Base-by-base conservation (phyloP, 2,888 invertebrate species). In the Ennomos fuscantarius region DNA sequence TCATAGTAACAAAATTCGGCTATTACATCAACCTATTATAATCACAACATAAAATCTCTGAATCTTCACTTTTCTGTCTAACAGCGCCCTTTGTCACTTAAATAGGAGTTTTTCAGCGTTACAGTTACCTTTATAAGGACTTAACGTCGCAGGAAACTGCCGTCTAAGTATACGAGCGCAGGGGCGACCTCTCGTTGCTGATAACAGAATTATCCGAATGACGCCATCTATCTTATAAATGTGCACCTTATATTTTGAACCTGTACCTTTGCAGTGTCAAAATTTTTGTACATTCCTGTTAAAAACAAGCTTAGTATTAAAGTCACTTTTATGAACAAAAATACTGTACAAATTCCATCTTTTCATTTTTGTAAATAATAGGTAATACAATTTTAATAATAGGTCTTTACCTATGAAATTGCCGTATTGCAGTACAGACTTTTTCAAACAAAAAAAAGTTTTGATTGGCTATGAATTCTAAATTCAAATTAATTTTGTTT, bases 181-280 rank as follows among this genome's bases (percentile, higher is more conserved):
- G 84, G 51, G 85, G 85, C 84, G 86, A 88, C 87, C 89, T 90
- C 88, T 83, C 83, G 72, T 83, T 82, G 88, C 87, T 93, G 93
- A 94, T 94, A 94, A 94, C 93, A 93, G 93, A 94, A 94, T 94
- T 93, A 93, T 93, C 93, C 93, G 88, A 94, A 94, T 93, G 89
- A 93, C 89, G 87, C 93, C 90, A 93, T 94, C 93, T 93, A 89
- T 94, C 94, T 94, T 93, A 93, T 93, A 93, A 94, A 94, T 92
- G 91, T 91, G 89, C 87, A 89, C 90, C 87, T 91, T 91, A 87
- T 86, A 86, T 90, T 89, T 77, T 80, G 75, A 74, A 69, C 66
- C 67, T 67, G 69, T 73, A 72, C 72, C 71, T 70, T 46, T 50
- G 36, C 65, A 69, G 68, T 76, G 73, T 72, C 72, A 70, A 74